Conservation (phyloP, 2,113 vertebrate genomes). For the Dasyurus viverrinus region DNA sequence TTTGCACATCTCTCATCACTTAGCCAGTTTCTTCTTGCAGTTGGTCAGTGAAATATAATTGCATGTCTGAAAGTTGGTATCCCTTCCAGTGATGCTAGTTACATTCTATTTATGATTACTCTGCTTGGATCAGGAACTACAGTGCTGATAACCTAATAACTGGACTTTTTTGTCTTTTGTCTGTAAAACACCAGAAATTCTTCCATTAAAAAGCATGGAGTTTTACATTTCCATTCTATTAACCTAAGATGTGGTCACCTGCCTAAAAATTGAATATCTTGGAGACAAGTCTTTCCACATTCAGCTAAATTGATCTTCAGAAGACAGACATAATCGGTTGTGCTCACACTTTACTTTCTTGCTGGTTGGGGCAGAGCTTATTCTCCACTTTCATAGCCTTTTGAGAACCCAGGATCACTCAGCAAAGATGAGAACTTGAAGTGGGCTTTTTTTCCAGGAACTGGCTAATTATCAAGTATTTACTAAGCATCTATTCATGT, state of each 20-base stretch:
- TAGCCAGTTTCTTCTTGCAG: neutral
- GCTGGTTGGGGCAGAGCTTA: neutral
- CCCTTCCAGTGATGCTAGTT: neutral
- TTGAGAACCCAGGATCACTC: neutral
- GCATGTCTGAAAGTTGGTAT: neutral
- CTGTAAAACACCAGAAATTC: neutral
- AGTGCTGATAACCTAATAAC: neutral
- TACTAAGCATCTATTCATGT: neutral
- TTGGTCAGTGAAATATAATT: neutral
- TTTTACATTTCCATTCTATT: neutral
- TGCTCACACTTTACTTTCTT: neutral
- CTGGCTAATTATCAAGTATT: neutral
- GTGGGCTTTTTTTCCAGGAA: neutral
- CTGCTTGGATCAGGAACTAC: neutral
- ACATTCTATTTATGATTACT: neutral
- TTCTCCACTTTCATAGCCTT: neutral
- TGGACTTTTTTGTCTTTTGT: neutral
- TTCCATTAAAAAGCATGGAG: neutral
- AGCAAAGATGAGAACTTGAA: neutral
- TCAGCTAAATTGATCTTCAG: neutral
- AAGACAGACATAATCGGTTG: neutral
- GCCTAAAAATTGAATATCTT: neutral
- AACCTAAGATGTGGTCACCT: neutral
- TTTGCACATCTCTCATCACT: neutral
- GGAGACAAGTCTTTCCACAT: neutral